phyloP scores from a whole-genome alignment of 2,113 vertebrate genomes.

The western clawed frog (Xenopus tropicalis) region DNA sequence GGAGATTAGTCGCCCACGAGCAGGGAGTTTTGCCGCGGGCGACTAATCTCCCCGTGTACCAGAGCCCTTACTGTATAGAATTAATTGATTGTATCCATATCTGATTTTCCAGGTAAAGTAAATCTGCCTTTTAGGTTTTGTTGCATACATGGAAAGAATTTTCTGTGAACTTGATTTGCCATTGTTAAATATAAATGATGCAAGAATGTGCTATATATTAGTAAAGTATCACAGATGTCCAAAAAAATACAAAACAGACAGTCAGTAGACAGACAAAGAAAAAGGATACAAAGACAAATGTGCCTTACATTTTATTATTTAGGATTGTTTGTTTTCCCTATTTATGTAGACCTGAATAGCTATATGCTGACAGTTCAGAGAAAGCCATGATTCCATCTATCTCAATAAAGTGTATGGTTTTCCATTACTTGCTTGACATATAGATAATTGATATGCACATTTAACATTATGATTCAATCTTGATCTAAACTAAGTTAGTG shows the following conservation, averaged over 20 bases:
- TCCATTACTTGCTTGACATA: background rate
- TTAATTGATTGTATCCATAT: too few species aligned
- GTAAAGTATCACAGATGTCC: constrained; percentile 4
- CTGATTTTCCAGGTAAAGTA: too few species aligned
- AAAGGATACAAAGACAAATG: background rate
- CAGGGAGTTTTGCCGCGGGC: too few species aligned
- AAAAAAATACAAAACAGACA: constrained; percentile 1
- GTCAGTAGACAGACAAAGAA: background rate
- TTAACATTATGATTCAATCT: constrained; percentile 41
- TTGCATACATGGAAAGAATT: too few species aligned
- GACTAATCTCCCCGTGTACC: too few species aligned
- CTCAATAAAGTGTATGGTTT: background rate
- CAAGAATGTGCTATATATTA: too few species aligned
- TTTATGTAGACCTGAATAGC: background rate
- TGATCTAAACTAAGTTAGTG: constrained; percentile 24
- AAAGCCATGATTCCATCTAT: constrained; percentile 8
- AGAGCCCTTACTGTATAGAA: too few species aligned
- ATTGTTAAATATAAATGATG: too few species aligned
- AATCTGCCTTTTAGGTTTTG: too few species aligned
- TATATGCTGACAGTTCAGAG: constrained; percentile 1
- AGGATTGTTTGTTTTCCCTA: constrained; percentile 8
- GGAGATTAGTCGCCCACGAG: too few species aligned
- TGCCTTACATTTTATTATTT: constrained; percentile 8
- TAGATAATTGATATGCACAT: constrained; percentile 17
- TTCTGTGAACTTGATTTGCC: too few species aligned